Conservation (phyloP, 2,113 vertebrate genomes). For the Micromys minutus region DNA sequence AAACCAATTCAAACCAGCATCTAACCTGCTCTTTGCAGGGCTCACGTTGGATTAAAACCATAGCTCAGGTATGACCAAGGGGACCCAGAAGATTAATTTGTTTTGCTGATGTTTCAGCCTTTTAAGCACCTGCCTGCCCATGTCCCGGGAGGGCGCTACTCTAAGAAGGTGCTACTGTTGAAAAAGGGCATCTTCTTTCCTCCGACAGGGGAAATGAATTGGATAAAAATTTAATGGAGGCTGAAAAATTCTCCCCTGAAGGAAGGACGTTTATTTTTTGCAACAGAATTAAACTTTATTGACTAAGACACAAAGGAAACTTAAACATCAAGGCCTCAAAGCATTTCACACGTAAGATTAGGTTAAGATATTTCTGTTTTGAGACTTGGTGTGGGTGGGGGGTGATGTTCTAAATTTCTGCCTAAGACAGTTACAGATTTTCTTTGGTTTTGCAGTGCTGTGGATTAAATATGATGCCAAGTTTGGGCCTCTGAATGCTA, state of each 20-base stretch:
- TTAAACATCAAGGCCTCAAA: slow-evolving; percentile 27
- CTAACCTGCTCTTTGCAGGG: slow-evolving; percentile 1
- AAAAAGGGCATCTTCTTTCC: slow-evolving; percentile 33
- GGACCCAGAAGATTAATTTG: slow-evolving; percentile 55
- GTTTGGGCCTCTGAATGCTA: background rate
- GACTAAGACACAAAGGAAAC: slow-evolving; percentile 44
- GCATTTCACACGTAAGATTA: slow-evolving; percentile 21
- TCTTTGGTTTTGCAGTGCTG: background rate
- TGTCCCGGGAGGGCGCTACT: slow-evolving; percentile 43
- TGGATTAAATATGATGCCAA: background rate
- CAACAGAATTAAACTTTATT: slow-evolving; percentile 57
- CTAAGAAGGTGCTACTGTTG: slow-evolving; percentile 25
- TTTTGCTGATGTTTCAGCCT: background rate
- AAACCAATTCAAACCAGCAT: slow-evolving; percentile 11
- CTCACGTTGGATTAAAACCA: slow-evolving; percentile 35
- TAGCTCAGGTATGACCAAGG: background rate
- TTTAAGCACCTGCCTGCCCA: background rate
- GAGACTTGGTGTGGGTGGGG: background rate
- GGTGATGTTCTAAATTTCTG: background rate
- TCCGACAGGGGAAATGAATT: slow-evolving; percentile 2
- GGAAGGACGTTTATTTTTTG: slow-evolving; percentile 46
- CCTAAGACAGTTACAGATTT: background rate
- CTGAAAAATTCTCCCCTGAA: background rate
- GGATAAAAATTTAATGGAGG: slow-evolving; percentile 28
- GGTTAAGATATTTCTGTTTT: slow-evolving; percentile 23